Evolutionary conservation across 2,888 invertebrate genomes (phyloP).

Genomic region (Blomia tropicalis): DNA sequence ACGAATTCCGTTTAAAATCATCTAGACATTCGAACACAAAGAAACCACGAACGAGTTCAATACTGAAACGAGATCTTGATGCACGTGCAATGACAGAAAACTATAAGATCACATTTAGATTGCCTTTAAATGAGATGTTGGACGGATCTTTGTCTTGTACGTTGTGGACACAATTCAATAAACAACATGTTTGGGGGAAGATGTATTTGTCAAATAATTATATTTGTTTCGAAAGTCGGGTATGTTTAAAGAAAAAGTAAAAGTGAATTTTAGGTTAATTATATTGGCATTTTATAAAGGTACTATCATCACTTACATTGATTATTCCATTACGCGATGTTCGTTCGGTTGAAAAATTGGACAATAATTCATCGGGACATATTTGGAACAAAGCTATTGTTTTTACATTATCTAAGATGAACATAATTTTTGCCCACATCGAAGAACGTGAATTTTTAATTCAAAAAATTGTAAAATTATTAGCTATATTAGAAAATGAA

Average conservation of each 20-base stretch:
- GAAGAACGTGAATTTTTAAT: conserved; percentile 72
- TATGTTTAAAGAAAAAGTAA: conserved; percentile 37
- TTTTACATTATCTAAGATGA: conserved; percentile 56
- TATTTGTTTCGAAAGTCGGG: conserved; percentile 86
- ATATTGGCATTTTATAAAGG: conserved; percentile 43
- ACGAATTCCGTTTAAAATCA: background rate
- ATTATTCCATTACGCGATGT: conserved; percentile 75
- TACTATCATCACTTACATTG: conserved; percentile 60
- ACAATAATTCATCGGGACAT: conserved; percentile 48
- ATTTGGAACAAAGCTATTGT: conserved; percentile 54
- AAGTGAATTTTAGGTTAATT: background rate
- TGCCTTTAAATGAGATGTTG: conserved; percentile 74
- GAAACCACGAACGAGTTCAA: background rate
- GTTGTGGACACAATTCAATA: conserved; percentile 87
- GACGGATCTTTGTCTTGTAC: conserved; percentile 80
- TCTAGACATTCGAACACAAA: background rate
- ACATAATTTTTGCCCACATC: conserved; percentile 74
- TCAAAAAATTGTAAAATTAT: conserved; percentile 69
- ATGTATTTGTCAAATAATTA: conserved; percentile 84
- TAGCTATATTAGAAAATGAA: conserved; percentile 46
- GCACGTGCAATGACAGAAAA: conserved; percentile 83
- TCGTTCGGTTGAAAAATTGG: conserved; percentile 55
- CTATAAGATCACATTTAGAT: conserved; percentile 48
- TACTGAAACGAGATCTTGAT: conserved; percentile 82
- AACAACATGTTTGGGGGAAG: conserved; percentile 67